Conservation (phyloP, 1,140 invertebrate genomes). For the Tetranychus urticae region DNA sequence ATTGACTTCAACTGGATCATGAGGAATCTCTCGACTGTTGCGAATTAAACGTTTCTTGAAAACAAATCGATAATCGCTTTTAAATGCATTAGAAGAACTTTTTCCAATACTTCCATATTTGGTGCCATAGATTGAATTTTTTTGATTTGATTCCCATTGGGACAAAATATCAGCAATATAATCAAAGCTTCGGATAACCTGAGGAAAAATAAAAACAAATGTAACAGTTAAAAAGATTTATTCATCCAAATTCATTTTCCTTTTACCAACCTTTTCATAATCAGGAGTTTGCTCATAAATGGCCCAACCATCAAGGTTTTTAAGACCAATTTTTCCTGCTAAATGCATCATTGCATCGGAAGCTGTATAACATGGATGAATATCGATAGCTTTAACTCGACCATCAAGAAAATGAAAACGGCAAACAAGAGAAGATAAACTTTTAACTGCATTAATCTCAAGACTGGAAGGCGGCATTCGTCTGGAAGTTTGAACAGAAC, state of each 20-base stretch:
- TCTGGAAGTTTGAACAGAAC: slow-evolving; percentile 37
- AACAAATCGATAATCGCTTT: slow-evolving; percentile 70
- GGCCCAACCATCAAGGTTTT: slow-evolving; percentile 70
- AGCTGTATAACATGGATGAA: slow-evolving; percentile 79
- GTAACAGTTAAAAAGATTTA: too few species aligned
- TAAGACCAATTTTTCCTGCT: slow-evolving; percentile 61
- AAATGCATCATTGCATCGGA: slow-evolving; percentile 63
- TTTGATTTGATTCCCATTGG: slow-evolving; percentile 33
- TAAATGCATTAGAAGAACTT: neutral
- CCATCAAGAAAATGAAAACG: slow-evolving; percentile 86
- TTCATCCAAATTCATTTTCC: too few species aligned
- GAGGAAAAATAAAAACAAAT: neutral
- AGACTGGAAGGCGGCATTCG: slow-evolving; percentile 58
- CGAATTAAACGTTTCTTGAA: slow-evolving; percentile 75
- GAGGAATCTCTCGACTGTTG: slow-evolving; percentile 64
- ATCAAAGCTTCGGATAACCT: slow-evolving; percentile 60
- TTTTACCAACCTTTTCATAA: slow-evolving; percentile 38
- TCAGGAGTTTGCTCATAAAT: slow-evolving; percentile 54
- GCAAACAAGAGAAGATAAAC: slow-evolving; percentile 72
- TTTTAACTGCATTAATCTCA: slow-evolving; percentile 73
- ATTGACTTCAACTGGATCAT: slow-evolving; percentile 83
- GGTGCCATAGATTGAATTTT: slow-evolving; percentile 1
- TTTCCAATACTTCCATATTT: neutral
- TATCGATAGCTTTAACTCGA: slow-evolving; percentile 77
- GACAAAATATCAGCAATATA: slow-evolving; percentile 83